Conservation (phyloP, 2,888 invertebrate species). For the Sericinus montela region DNA sequence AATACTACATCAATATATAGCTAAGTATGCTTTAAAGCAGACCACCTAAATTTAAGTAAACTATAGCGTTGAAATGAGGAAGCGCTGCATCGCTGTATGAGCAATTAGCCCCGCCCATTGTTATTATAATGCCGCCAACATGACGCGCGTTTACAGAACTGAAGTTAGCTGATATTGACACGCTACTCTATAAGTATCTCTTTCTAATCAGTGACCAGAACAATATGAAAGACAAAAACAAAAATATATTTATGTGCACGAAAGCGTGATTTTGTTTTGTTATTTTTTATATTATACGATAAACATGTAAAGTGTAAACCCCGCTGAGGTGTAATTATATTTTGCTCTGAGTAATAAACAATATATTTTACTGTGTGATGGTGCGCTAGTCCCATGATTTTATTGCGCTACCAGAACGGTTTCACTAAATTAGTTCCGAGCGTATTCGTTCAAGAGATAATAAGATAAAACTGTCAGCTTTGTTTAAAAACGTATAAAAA, state of each 20-base stretch:
- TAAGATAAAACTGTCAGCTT: slow-evolving; percentile 7
- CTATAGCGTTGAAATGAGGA: slow-evolving; percentile 15
- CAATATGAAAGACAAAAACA: slow-evolving; percentile 32
- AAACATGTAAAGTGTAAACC: too few species aligned
- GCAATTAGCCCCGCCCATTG: slow-evolving; percentile 56
- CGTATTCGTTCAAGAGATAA: neutral
- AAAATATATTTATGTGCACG: slow-evolving; percentile 22
- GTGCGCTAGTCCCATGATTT: slow-evolving; percentile 1
- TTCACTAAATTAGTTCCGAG: slow-evolving; percentile 38
- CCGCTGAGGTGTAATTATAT: too few species aligned
- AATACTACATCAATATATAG: slow-evolving; percentile 35
- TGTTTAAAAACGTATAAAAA: slow-evolving; percentile 17
- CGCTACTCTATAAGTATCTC: slow-evolving; percentile 32
- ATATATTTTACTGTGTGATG: too few species aligned
- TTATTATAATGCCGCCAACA: slow-evolving; percentile 77
- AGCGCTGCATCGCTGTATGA: slow-evolving; percentile 45
- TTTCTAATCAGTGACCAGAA: too few species aligned
- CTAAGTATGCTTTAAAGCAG: slow-evolving; percentile 23
- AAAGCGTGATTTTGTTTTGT: neutral
- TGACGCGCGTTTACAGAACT: slow-evolving; percentile 57
- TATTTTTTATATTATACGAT: too few species aligned
- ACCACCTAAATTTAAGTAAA: neutral
- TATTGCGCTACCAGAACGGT: slow-evolving; percentile 30
- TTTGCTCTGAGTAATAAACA: too few species aligned
- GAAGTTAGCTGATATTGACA: slow-evolving; percentile 47